A percentile compares a stretch with the other conserved stretches of the same genome.
phyloP scores from a whole-genome alignment of 1,140 invertebrate genomes.

The Heliconius hermathena region DNA sequence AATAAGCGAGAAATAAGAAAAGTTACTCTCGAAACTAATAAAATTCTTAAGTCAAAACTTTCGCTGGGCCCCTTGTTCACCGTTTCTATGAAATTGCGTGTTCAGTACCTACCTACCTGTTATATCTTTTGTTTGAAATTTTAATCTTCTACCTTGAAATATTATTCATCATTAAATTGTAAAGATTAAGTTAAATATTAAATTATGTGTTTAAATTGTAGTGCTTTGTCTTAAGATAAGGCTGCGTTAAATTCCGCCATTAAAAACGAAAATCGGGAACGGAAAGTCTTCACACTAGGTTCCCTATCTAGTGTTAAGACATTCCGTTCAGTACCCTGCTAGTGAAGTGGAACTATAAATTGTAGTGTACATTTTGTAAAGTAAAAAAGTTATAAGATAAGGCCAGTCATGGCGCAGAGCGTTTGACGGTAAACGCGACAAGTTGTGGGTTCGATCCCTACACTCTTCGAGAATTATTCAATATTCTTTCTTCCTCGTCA shows the following conservation, averaged over 20 bases:
- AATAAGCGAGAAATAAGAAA: slow-evolving; percentile 40
- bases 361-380: too few relatives aligned
- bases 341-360: too few relatives aligned
- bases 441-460: too few relatives aligned
- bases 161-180: background rate
- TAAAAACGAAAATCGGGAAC: background rate
- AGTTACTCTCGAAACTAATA: slow-evolving; percentile 46
- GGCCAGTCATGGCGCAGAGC: too few relatives aligned
- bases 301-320: too few relatives aligned
- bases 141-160: background rate
- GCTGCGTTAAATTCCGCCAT: background rate
- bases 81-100: slow-evolving; percentile 30
- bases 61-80: slow-evolving; percentile 26
- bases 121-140: slow-evolving; percentile 8
- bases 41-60: slow-evolving; percentile 49
- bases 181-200: background rate
- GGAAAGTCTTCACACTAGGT: too few relatives aligned
- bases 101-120: slow-evolving; percentile 23
- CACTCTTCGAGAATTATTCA: too few relatives aligned
- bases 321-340: too few relatives aligned
- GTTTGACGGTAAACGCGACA: too few relatives aligned
- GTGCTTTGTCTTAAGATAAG: background rate
- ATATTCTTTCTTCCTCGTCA: too few relatives aligned
- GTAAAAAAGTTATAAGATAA: too few relatives aligned
- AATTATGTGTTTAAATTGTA: background rate